Evolutionary conservation across 2,113 vertebrate species (phyloP).

Genomic region (Paedocypris sp.): DNA sequence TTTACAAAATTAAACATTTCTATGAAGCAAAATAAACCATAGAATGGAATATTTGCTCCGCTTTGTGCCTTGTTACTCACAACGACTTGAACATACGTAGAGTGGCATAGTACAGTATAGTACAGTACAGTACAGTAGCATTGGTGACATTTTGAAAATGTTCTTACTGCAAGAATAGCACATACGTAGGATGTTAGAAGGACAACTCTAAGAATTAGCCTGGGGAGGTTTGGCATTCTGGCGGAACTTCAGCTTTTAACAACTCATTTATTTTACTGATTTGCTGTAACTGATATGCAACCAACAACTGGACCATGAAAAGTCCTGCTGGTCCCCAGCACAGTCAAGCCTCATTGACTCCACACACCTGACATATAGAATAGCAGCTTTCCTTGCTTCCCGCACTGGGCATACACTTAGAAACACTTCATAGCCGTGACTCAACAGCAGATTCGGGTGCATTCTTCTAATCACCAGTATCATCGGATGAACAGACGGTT

Average conservation of each 20-base stretch:
- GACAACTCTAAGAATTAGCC: slow-evolving; percentile 26
- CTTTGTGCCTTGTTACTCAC: no score
- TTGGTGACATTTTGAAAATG: slow-evolving; percentile 3
- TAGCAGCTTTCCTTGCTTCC: slow-evolving; percentile 20
- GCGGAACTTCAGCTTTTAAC: slow-evolving; percentile 42
- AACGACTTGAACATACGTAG: no score
- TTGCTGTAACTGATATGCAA: slow-evolving; percentile 45
- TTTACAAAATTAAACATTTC: no score
- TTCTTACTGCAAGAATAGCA: neutral
- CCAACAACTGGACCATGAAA: slow-evolving; percentile 47
- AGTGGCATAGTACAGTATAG: no score
- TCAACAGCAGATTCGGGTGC: slow-evolving; percentile 9
- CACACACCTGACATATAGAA: slow-evolving; percentile 41
- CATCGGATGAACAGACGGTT: neutral
- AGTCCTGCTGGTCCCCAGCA: slow-evolving; percentile 45
- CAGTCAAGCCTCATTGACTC: slow-evolving; percentile 44
- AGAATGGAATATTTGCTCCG: no score
- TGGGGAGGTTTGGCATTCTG: slow-evolving; percentile 37
- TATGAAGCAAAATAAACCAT: no score
- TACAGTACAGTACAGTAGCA: no score
- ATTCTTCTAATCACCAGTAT: neutral
- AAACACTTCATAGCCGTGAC: slow-evolving; percentile 17
- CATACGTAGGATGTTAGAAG: slow-evolving; percentile 15
- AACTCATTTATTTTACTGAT: slow-evolving; percentile 55
- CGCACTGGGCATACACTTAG: neutral